phyloP scores from a whole-genome alignment of 1,140 invertebrate species.

The Spodoptera frugiperda region DNA sequence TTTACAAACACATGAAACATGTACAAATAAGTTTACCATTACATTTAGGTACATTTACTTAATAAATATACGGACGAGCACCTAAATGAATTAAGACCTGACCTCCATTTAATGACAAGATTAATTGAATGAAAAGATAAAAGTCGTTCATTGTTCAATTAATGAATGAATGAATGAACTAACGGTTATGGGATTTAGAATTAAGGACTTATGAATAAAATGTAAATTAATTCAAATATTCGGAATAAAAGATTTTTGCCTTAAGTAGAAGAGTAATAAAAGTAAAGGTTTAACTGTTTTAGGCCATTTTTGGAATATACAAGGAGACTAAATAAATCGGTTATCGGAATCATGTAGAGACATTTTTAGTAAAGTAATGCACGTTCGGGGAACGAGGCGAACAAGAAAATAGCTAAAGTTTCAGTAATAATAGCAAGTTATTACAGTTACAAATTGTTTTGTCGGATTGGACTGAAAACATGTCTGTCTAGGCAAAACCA shows the following conservation, averaged over 20 bases:
- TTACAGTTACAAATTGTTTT: constrained; percentile 29
- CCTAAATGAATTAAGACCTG: constrained; percentile 42
- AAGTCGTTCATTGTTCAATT: constrained; percentile 49
- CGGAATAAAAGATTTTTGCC: constrained; percentile 6
- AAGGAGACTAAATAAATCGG: background rate
- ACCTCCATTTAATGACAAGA: constrained; percentile 45
- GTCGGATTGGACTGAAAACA: constrained; percentile 10
- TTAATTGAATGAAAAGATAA: constrained; percentile 57
- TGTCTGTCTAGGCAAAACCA: constrained; percentile 27
- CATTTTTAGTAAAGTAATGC: background rate
- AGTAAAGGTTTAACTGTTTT: background rate
- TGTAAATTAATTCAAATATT: constrained; percentile 12
- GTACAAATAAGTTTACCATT: constrained; percentile 14
- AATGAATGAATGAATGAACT: constrained; percentile 55
- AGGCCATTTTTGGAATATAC: background rate
- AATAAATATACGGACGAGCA: constrained; percentile 21
- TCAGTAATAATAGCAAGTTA: constrained; percentile 18
- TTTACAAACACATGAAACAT: constrained; percentile 36
- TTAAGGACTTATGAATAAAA: constrained; percentile 31
- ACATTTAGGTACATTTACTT: constrained; percentile 37
- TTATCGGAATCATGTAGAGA: no score
- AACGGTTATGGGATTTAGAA: constrained; percentile 43
- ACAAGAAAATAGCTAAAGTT: constrained; percentile 13
- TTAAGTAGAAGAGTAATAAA: background rate
- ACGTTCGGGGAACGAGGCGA: background rate